Percentiles rank a stretch among this genome's conserved stretches.
phyloP scores from a whole-genome alignment of 2,888 invertebrate genomes.

The Eupithecia subfuscata region DNA sequence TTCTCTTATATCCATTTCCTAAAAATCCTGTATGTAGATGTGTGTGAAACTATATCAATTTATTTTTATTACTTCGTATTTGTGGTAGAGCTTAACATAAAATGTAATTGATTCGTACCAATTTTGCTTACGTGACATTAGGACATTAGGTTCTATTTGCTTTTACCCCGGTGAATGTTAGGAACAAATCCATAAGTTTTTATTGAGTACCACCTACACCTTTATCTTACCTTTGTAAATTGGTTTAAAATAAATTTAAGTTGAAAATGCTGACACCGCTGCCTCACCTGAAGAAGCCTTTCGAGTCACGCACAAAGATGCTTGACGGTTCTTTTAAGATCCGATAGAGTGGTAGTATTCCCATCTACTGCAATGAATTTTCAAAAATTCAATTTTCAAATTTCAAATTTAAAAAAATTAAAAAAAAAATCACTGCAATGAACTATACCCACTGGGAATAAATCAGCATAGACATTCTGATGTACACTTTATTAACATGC shows the following conservation, averaged over 20 bases:
- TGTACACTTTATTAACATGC: background rate
- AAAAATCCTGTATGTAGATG: too few species aligned
- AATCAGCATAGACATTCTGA: background rate
- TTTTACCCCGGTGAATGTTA: background rate
- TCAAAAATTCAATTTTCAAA: too few species aligned
- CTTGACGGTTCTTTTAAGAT: background rate
- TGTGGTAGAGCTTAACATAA: background rate
- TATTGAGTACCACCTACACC: background rate
- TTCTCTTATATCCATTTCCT: too few species aligned
- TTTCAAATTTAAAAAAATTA: too few species aligned
- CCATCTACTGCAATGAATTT: too few species aligned
- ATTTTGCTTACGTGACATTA: too few species aligned
- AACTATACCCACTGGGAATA: background rate
- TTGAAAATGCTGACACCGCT: background rate
- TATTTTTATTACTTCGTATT: too few species aligned
- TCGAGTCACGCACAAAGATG: background rate
- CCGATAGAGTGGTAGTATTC: background rate
- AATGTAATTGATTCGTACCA: background rate
- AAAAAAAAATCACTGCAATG: background rate
- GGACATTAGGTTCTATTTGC: too few species aligned
- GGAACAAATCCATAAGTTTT: background rate
- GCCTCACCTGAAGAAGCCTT: background rate
- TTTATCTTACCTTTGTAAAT: background rate
- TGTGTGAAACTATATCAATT: too few species aligned
- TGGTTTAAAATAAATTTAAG: background rate